phyloP scores from a whole-genome alignment of 2,113 vertebrate genomes.

The Tetrax tetrax region DNA sequence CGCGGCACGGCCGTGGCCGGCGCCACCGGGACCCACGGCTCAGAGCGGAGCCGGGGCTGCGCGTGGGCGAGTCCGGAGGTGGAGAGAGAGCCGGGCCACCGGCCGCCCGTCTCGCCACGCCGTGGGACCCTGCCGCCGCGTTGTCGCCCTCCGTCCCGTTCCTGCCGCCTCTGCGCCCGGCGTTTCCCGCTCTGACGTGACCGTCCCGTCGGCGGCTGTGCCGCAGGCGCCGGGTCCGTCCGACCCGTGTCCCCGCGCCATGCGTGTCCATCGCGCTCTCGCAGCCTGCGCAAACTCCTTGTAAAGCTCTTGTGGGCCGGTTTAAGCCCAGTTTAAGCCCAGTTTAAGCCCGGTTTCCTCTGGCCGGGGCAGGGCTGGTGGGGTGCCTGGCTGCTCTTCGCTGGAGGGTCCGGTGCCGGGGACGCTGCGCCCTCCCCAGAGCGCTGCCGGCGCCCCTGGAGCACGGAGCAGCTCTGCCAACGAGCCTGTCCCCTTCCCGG shows the following conservation, averaged over 20 bases:
- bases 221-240: no score
- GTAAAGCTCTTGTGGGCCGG: no score
- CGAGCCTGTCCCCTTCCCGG: background rate
- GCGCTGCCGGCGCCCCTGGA: rapidly evolving
- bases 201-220: no score
- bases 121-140: background rate
- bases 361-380: rapidly evolving
- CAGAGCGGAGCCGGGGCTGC: background rate
- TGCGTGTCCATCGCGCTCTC: background rate
- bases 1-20: background rate
- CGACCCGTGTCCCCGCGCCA: no score
- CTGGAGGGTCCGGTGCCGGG: no score
- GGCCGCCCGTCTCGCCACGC: no score
- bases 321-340: background rate
- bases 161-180: background rate
- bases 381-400: background rate
- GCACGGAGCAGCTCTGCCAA: rapidly evolving
- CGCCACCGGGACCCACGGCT: rapidly evolving
- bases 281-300: rapidly evolving
- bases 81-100: background rate
- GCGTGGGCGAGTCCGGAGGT: background rate
- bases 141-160: background rate
- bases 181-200: rapidly evolving
- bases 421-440: background rate
- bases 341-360: background rate